Percentiles rank a stretch among this genome's conserved stretches.
These are phyloP conservation scores for mouse (Mus musculus) DNA, from an alignment of 2,113 vertebrate species.

Conservation along the genomic window GRCm39 chr13:114417501-114418000, in stretches of 20 bases:
- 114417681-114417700: no score
- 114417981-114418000: constrained; percentile 68
- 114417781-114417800: constrained; percentile 61
- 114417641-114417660: background rate
- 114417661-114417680: background rate
- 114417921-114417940: constrained; percentile 70
- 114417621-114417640: background rate
- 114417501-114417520: background rate
- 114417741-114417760: background rate
- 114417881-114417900: constrained; percentile 79
- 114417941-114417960: constrained; percentile 70
- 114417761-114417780: background rate
- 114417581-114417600: background rate
- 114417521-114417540: background rate
- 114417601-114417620: background rate
- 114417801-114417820: constrained; percentile 71
- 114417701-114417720: background rate
- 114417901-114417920: constrained; percentile 76
- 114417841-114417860: constrained; percentile 76
- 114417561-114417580: background rate
- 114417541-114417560: background rate
- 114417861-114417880: constrained; percentile 70
- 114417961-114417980: constrained; percentile 63
- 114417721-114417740: background rate
- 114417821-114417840: constrained; percentile 75